Evolutionary conservation across 1,140 invertebrate genomes (phyloP).

Genomic region (Eurosta solidaginis): DNA sequence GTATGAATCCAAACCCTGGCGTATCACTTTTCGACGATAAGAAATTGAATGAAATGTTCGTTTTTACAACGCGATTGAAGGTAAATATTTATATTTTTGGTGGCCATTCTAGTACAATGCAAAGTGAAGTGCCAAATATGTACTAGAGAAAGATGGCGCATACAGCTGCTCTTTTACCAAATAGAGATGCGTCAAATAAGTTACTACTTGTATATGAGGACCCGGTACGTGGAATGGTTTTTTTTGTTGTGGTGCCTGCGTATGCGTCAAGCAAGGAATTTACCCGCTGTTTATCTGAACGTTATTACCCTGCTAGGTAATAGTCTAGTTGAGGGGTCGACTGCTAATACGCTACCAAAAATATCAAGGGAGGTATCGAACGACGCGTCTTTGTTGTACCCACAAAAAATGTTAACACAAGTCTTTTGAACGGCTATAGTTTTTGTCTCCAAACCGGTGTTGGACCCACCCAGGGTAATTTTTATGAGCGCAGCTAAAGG

Average conservation of each 20-base stretch:
- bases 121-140: neutral
- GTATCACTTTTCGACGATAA: constrained; percentile 1
- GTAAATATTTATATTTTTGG: constrained; percentile 29
- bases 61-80: constrained; percentile 30
- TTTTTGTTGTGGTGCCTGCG: neutral
- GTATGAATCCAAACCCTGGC: constrained; percentile 33
- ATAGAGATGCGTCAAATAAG: neutral
- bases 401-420: too few species aligned
- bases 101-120: constrained; percentile 30
- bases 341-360: too few species aligned
- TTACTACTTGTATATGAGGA: neutral
- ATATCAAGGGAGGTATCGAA: too few species aligned
- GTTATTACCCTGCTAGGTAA: too few species aligned
- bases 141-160: constrained; percentile 30
- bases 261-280: neutral
- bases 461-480: too few species aligned
- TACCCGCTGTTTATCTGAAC: neutral
- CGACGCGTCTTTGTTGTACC: neutral
- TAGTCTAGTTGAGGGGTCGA: too few species aligned
- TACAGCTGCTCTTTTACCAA: neutral
- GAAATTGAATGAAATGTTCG: constrained; percentile 30
- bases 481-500: too few species aligned
- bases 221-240: neutral
- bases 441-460: too few species aligned
- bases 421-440: too few species aligned